A percentile compares a stretch with the other conserved stretches of the same genome.
These are phyloP conservation scores for Ochotona princeps DNA, from an alignment of 2,113 vertebrate genomes.

Conservation along the genomic window DNA sequence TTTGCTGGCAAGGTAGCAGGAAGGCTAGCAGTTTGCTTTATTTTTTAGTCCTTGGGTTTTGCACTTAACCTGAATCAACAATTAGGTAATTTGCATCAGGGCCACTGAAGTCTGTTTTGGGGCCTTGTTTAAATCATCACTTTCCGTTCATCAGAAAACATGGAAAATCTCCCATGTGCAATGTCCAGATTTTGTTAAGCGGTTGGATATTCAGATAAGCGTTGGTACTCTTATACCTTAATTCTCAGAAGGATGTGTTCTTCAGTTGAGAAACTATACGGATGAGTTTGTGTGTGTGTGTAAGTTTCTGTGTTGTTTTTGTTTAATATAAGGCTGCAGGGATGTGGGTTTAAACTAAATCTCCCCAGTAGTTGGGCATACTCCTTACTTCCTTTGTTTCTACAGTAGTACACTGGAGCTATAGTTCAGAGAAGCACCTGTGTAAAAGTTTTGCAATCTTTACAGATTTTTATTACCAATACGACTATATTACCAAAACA, in stretches of 20 bases:
- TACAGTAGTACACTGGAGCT: neutral
- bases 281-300: too few species aligned
- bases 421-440: neutral
- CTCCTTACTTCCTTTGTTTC: neutral
- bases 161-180: neutral
- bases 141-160: conserved; percentile 39
- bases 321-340: neutral
- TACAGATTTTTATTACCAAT: neutral
- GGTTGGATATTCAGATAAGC: neutral
- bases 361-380: neutral
- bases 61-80: conserved; percentile 52
- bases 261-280: neutral
- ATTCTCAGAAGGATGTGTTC: conserved; percentile 31
- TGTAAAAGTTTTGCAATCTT: neutral
- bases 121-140: conserved; percentile 19
- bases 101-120: conserved; percentile 13
- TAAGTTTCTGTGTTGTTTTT: too few species aligned
- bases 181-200: neutral
- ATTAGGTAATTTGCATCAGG: conserved; percentile 23
- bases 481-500: too few species aligned
- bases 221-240: neutral
- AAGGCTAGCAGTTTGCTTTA: neutral
- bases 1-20: conserved; percentile 37
- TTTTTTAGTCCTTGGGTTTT: conserved; percentile 13
- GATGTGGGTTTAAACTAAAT: neutral